Conservation (phyloP, 2,888 invertebrate genomes). For the Escarpia spicata region DNA sequence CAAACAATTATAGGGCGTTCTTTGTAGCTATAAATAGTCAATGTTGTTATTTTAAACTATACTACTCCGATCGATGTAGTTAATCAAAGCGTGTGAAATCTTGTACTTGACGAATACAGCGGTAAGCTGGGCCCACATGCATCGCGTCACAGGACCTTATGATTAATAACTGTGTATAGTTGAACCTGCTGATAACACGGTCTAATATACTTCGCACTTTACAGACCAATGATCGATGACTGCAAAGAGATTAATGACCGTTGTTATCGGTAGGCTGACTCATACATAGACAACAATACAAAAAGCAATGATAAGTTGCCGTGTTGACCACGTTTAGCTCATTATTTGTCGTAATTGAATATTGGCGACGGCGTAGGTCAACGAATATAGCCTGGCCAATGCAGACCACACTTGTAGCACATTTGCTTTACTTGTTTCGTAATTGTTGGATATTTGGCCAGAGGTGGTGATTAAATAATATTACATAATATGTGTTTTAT, state of each 20-base stretch:
- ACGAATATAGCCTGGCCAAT: neutral
- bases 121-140: neutral
- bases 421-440: neutral
- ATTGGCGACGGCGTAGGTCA: neutral
- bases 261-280: neutral
- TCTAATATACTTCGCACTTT: neutral
- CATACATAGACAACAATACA: neutral
- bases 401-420: neutral
- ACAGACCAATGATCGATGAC: neutral
- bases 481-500: neutral
- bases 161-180: neutral
- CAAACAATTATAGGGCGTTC: too few species aligned
- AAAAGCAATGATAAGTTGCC: neutral
- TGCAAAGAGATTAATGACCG: neutral
- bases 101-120: neutral
- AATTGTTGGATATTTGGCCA: neutral
- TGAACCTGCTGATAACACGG: neutral
- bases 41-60: neutral
- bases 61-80: neutral
- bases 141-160: neutral
- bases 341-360: constrained; percentile 11
- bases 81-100: neutral
- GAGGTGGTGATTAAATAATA: neutral
- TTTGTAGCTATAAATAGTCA: neutral
- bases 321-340: constrained; percentile 4